Conservation (phyloP, 2,888 invertebrate genomes). For the Pristionchus fissidentatus region DNA sequence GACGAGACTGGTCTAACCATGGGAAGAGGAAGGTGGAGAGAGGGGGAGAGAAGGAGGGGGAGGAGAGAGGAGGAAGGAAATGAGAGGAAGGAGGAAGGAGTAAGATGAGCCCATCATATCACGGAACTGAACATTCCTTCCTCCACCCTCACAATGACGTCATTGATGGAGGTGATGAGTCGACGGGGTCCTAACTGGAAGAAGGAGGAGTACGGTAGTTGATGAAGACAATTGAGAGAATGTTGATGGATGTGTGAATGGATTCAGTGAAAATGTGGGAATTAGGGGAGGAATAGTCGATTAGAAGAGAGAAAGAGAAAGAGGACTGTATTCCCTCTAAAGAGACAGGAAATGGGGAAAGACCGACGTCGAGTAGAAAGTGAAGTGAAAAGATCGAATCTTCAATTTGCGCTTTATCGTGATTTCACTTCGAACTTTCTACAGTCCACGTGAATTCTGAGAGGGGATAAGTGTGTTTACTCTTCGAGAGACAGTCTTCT, state of each 20-base stretch:
- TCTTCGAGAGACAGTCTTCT: not conserved
- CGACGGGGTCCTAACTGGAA: not conserved
- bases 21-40: not conserved
- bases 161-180: not conserved
- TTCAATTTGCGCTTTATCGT: too few relatives aligned
- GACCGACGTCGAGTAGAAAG: too few relatives aligned
- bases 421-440: too few relatives aligned
- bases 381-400: too few relatives aligned
- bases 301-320: not conserved
- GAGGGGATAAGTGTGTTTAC: too few relatives aligned
- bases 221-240: constrained; percentile 15
- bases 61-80: not conserved
- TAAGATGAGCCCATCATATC: constrained; percentile 16
- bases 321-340: not conserved
- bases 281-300: not conserved
- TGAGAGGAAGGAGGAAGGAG: not conserved
- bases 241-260: not conserved
- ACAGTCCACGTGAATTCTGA: too few relatives aligned
- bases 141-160: constrained; percentile 25
- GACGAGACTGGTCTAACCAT: not conserved
- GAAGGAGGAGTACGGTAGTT: constrained; percentile 5
- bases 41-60: constrained; percentile 4
- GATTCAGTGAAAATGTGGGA: not conserved
- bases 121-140: constrained; percentile 6
- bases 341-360: too few relatives aligned